Evolutionary conservation across 2,113 vertebrate species (phyloP).

Genomic region (Pelecanus crispus): DNA sequence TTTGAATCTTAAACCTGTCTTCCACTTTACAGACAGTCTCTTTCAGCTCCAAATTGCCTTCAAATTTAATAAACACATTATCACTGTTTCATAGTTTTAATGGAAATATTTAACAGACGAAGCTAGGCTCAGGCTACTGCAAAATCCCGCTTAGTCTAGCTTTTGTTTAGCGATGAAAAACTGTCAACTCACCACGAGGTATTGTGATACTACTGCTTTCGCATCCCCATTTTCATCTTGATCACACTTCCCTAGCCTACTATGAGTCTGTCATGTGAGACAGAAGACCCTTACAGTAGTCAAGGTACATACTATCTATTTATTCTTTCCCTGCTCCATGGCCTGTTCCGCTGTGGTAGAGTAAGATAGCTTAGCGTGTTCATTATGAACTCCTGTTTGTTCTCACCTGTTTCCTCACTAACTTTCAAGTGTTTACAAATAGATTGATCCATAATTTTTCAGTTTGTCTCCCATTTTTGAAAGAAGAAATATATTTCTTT

Average conservation of each 20-base stretch:
- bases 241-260: not conserved
- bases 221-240: not conserved
- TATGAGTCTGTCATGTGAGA: not conserved
- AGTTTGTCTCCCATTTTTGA: not conserved
- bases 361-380: not conserved
- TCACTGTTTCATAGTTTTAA: not conserved
- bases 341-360: not conserved
- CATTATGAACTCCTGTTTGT: not conserved
- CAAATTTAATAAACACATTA: not conserved
- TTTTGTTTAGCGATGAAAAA: not conserved
- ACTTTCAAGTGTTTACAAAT: not conserved
- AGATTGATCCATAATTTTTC: not conserved
- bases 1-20: not conserved
- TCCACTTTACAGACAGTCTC: not conserved
- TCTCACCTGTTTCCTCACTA: not conserved
- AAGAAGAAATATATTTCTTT: not conserved
- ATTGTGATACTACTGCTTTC: not conserved
- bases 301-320: not conserved
- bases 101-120: not conserved
- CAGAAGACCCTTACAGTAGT: not conserved
- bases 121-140: not conserved
- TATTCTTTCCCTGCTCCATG: not conserved
- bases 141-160: not conserved
- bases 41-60: not conserved
- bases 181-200: fast-evolving